A percentile compares a stretch with the other conserved stretches of the same genome.
Evolutionary conservation across 1,140 invertebrate species (phyloP).

Genomic region (Diachasma alloeum): DNA sequence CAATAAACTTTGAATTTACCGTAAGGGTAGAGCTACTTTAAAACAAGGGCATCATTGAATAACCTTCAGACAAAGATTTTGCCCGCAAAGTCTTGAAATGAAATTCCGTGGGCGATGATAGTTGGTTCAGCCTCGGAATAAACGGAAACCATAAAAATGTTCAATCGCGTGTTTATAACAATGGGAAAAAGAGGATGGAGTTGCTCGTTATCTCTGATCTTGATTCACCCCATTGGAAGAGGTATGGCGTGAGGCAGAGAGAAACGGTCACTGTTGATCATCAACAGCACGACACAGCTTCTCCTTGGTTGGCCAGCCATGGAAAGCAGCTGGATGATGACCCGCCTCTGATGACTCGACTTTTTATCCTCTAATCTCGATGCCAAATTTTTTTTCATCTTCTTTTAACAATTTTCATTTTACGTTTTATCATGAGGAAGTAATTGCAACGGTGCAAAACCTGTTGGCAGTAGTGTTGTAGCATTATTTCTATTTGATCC

Average conservation of each 20-base stretch:
- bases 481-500: neutral
- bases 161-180: constrained; percentile 11
- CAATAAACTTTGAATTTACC: too few relatives aligned
- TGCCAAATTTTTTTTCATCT: neutral
- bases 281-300: constrained; percentile 10
- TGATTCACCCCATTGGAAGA: neutral
- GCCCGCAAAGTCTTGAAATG: neutral
- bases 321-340: neutral
- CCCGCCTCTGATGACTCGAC: neutral
- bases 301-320: neutral
- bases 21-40: too few relatives aligned
- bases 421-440: neutral
- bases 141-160: neutral
- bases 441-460: neutral
- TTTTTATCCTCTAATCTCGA: neutral
- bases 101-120: neutral
- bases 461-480: neutral
- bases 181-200: neutral
- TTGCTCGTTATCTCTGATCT: constrained; percentile 16
- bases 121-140: neutral
- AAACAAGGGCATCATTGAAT: too few relatives aligned
- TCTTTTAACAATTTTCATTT: neutral
- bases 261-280: constrained; percentile 8
- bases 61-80: too few relatives aligned
- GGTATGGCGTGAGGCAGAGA: neutral